These are phyloP conservation scores for Dromius quadrimaculatus DNA, from an alignment of 2,888 invertebrate species.

Conservation along the genomic window DNA sequence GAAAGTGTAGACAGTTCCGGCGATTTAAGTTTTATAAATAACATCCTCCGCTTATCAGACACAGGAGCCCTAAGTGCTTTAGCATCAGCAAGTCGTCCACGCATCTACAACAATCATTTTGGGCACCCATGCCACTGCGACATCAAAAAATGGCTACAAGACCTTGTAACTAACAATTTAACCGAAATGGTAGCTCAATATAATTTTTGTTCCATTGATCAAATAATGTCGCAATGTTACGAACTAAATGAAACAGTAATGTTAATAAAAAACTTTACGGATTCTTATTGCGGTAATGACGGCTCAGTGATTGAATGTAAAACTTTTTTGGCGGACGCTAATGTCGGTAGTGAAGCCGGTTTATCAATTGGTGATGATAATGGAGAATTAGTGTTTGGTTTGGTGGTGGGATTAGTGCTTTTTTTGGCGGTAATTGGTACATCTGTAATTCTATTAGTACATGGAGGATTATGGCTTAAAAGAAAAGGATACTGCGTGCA, in stretches of 20 bases:
- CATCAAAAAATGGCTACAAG: slow-evolving; percentile 71
- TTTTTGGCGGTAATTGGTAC: slow-evolving; percentile 69
- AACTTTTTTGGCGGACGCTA: slow-evolving; percentile 66
- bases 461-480: slow-evolving; percentile 71
- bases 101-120: slow-evolving; percentile 74
- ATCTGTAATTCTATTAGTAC: slow-evolving; percentile 69
- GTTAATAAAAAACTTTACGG: slow-evolving; percentile 73
- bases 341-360: slow-evolving; percentile 61
- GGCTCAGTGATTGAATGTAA: slow-evolving; percentile 72
- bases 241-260: slow-evolving; percentile 75
- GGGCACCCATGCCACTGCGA: slow-evolving; percentile 75
- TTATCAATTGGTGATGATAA: slow-evolving; percentile 55
- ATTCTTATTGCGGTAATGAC: slow-evolving; percentile 71
- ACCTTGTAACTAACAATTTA: slow-evolving; percentile 64
- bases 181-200: slow-evolving; percentile 68
- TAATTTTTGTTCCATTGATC: slow-evolving; percentile 74
- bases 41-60: slow-evolving; percentile 68
- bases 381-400: slow-evolving; percentile 61
- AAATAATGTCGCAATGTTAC: slow-evolving; percentile 74
- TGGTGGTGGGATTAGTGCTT: slow-evolving; percentile 68
- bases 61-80: slow-evolving; percentile 71
- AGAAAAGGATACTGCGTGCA: slow-evolving; percentile 71
- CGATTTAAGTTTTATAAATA: slow-evolving; percentile 70
- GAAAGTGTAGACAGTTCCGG: slow-evolving; percentile 45
- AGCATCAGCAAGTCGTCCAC: slow-evolving; percentile 65